Evolutionary conservation across 2,797 vertebrate species (phyloP).

Genomic region (Epinephelus malabaricus): DNA sequence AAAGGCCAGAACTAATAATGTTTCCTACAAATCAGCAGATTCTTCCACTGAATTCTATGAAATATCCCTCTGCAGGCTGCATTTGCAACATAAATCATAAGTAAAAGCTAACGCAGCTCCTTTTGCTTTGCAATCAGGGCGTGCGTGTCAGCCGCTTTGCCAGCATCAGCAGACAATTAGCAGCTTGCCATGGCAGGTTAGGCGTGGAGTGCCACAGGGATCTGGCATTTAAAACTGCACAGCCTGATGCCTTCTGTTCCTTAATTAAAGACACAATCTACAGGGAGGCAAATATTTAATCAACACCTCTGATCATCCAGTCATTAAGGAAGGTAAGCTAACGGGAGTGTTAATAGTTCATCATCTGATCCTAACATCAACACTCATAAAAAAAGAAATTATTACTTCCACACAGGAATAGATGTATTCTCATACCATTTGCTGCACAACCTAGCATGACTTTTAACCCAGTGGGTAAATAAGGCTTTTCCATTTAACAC

Average conservation of each 20-base stretch:
- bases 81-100: constrained; percentile 60
- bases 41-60: constrained; percentile 29
- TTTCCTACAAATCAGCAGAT: constrained; percentile 45
- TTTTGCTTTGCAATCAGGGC: constrained; percentile 54
- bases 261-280: constrained; percentile 81
- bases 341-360: constrained; percentile 42
- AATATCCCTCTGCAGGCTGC: constrained; percentile 44
- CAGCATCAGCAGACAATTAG: constrained; percentile 77
- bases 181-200: constrained; percentile 77
- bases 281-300: constrained; percentile 81
- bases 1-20: constrained; percentile 40
- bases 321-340: constrained; percentile 58
- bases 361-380: constrained; percentile 43
- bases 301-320: constrained; percentile 75
- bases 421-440: not conserved
- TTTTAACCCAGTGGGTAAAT: constrained; percentile 21
- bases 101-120: constrained; percentile 62
- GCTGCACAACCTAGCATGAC: constrained; percentile 8
- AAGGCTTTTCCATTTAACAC: constrained; percentile 11
- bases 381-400: constrained; percentile 41
- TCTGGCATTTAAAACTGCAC: constrained; percentile 81
- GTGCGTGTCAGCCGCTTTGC: constrained; percentile 57
- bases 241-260: constrained; percentile 74
- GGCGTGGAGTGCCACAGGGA: constrained; percentile 73
- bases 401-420: constrained; percentile 14